A percentile compares a stretch with the other conserved stretches of the same genome.
Evolutionary conservation across 2,888 invertebrate genomes (phyloP).

Genomic region (Disparrhopalites patrizii): DNA sequence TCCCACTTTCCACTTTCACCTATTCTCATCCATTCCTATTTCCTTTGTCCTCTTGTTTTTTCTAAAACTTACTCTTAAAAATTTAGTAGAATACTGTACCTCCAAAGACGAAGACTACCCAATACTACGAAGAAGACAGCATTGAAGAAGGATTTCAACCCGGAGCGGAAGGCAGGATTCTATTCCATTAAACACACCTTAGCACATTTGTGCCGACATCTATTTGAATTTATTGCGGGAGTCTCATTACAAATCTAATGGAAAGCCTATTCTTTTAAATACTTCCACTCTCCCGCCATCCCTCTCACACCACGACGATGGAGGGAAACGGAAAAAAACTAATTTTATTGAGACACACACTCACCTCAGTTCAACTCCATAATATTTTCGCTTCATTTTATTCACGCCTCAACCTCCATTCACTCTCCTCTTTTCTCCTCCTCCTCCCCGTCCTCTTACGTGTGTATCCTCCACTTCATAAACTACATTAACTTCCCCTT

Average conservation of each 20-base stretch:
- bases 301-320: neutral
- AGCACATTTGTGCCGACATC: conserved; percentile 18
- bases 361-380: neutral
- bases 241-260: conserved; percentile 16
- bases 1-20: no score
- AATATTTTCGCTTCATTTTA: neutral
- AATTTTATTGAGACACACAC: conserved; percentile 14
- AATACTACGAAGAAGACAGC: no score
- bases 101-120: no score
- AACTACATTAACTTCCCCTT: neutral
- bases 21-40: no score
- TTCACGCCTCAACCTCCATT: neutral
- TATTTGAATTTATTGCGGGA: conserved; percentile 27
- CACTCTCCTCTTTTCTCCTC: neutral
- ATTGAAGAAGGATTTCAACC: no score
- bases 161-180: conserved; percentile 1
- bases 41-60: no score
- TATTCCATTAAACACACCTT: conserved; percentile 28
- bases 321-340: neutral
- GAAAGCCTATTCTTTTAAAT: conserved; percentile 20
- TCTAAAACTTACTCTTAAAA: no score
- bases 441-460: neutral
- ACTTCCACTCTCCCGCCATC: neutral
- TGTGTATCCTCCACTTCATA: neutral
- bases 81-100: no score